Percentiles rank a stretch among this genome's conserved stretches.
Conservation (phyloP, 92 coral and sea anemone species). For the Umimayanthus kanabou region DNA sequence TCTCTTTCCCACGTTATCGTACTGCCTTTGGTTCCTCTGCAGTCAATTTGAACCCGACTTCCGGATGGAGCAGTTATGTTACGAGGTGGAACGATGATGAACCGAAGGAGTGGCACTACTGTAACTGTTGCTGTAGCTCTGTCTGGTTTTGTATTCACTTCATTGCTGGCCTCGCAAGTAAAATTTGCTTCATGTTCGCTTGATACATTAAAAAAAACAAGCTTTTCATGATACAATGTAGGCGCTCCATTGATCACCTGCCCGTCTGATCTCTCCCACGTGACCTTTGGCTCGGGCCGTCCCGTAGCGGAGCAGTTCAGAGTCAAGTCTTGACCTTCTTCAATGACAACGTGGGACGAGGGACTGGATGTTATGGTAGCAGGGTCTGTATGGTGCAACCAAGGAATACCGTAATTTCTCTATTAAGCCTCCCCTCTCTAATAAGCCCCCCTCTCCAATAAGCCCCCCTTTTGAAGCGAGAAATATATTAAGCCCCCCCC, state of each 20-base stretch:
- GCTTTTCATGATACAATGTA: no score
- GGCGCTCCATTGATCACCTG: no score
- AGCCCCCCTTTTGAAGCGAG: no score
- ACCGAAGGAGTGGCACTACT: neutral
- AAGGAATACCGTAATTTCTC: no score
- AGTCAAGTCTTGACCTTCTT: neutral
- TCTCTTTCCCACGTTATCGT: neutral
- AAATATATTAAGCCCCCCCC: no score
- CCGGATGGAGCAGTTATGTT: neutral
- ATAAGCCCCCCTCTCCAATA: no score
- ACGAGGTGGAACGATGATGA: neutral
- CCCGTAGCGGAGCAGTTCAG: neutral
- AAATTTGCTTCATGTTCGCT: no score
- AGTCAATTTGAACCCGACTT: neutral
- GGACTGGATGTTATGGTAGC: neutral
- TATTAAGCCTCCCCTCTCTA: no score
- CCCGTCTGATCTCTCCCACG: neutral
- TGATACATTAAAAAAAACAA: no score
- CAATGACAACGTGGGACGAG: neutral
- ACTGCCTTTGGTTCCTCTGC: neutral
- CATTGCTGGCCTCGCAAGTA: no score
- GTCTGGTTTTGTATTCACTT: no score
- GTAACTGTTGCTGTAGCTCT: neutral
- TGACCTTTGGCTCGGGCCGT: neutral
- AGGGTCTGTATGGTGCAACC: neutral